These are phyloP conservation scores for Genyomyrus donnyi DNA, from an alignment of 2,113 vertebrate species.

Conservation along the genomic window DNA sequence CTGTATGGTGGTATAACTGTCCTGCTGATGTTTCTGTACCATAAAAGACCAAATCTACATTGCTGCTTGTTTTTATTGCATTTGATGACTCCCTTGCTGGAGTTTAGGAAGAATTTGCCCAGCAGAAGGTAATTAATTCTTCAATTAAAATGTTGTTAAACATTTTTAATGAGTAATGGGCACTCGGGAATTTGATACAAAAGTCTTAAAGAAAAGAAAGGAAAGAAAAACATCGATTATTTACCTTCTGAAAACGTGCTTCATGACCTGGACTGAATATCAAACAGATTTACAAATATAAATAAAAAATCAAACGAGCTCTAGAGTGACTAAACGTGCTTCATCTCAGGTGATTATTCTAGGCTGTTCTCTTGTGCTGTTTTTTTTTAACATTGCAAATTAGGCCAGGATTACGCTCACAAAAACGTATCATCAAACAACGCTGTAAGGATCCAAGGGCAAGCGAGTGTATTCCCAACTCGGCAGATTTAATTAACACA, in stretches of 20 bases:
- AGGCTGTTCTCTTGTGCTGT: slow-evolving; percentile 30
- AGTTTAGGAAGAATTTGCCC: slow-evolving; percentile 67
- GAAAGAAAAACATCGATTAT: slow-evolving; percentile 57
- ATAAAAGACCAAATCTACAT: slow-evolving; percentile 24
- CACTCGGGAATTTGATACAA: slow-evolving; percentile 62
- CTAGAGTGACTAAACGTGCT: slow-evolving; percentile 56
- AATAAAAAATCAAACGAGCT: slow-evolving; percentile 62
- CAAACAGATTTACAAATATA: slow-evolving; percentile 47
- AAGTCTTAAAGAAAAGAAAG: slow-evolving; percentile 53
- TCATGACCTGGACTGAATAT: slow-evolving; percentile 62
- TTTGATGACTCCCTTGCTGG: slow-evolving; percentile 65
- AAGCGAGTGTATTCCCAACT: slow-evolving; percentile 48
- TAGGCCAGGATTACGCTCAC: slow-evolving; percentile 57
- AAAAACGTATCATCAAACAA: slow-evolving; percentile 39
- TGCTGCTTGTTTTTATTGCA: slow-evolving; percentile 45
- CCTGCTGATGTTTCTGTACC: slow-evolving; percentile 47
- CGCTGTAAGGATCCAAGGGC: slow-evolving; percentile 26
- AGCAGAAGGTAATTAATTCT: slow-evolving; percentile 78
- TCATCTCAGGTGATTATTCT: slow-evolving; percentile 67
- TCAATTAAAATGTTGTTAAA: slow-evolving; percentile 82
- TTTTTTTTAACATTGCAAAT: slow-evolving; percentile 49
- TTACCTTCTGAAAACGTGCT: slow-evolving; percentile 55
- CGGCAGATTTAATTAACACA: slow-evolving; percentile 55
- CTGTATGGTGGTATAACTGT: background rate
- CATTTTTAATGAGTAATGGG: slow-evolving; percentile 75